Percentiles rank a stretch among this genome's conserved stretches.
Evolutionary conservation across 2,797 vertebrate species (phyloP).

Genomic region (Takifugu rubripes): DNA sequence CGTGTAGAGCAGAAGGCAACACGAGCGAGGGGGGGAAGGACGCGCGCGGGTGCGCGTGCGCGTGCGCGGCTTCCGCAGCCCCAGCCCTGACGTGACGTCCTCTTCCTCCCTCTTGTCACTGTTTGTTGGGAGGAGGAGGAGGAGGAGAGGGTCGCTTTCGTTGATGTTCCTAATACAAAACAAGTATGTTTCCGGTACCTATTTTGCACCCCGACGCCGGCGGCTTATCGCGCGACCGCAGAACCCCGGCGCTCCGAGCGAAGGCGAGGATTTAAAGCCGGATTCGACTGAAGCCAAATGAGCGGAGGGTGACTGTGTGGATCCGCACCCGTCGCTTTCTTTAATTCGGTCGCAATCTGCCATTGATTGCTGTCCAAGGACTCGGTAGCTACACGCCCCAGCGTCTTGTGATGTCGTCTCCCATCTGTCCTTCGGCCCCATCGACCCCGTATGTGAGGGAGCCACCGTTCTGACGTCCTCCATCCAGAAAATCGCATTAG

Average conservation of each 20-base stretch:
- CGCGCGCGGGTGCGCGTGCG: conserved; percentile 24
- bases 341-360: conserved; percentile 16
- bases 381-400: background rate
- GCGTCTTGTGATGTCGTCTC: background rate
- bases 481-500: conserved; percentile 9
- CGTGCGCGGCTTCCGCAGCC: conserved; percentile 40
- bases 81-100: conserved; percentile 62
- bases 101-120: conserved; percentile 58
- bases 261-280: conserved; percentile 29
- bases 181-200: conserved; percentile 3
- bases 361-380: conserved; percentile 19
- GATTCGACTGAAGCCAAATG: conserved; percentile 20
- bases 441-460: conserved; percentile 16
- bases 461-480: conserved; percentile 21
- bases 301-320: conserved; percentile 10
- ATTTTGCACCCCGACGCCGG: background rate
- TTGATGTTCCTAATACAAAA: background rate
- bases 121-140: conserved; percentile 19
- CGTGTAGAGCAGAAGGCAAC: conserved; percentile 29
- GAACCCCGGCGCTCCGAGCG: background rate
- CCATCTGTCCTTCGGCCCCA: conserved; percentile 2
- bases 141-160: conserved; percentile 18
- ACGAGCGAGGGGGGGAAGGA: background rate
- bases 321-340: conserved; percentile 44
- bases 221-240: conserved; percentile 5